Evolutionary conservation across 23 tunicate species (phyloP).

Genomic region (Trididemnum clinides): DNA sequence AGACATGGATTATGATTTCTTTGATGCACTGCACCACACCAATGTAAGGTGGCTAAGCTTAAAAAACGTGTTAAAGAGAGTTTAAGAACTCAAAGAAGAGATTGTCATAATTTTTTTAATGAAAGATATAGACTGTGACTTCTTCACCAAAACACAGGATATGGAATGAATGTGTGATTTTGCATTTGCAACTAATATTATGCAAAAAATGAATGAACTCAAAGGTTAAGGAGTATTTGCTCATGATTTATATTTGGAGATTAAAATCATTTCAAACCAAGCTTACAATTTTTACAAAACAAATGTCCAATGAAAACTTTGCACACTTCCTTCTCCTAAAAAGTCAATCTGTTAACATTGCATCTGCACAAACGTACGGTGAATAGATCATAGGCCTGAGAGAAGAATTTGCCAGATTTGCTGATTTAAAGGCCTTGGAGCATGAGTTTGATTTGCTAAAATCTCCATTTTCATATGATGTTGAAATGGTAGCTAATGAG

Average conservation of each 20-base stretch:
- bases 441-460: not conserved
- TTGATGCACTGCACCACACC: conserved; percentile 32
- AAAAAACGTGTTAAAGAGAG: too few relatives aligned
- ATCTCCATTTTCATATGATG: not conserved
- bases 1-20: conserved; percentile 35
- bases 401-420: conserved; percentile 27
- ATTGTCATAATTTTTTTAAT: too few relatives aligned
- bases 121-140: too few relatives aligned
- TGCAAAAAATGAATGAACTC: not conserved
- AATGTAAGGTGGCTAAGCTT: conserved; percentile 36
- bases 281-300: conserved; percentile 9
- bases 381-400: not conserved
- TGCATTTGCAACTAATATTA: not conserved
- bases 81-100: too few relatives aligned
- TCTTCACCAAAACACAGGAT: too few relatives aligned
- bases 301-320: not conserved
- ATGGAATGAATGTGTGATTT: too few relatives aligned
- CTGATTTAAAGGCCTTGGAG: too few relatives aligned
- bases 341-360: conserved; percentile 14
- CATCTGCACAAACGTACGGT: conserved; percentile 15
- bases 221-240: conserved; percentile 14
- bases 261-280: conserved; percentile 24
- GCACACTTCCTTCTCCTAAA: conserved; percentile 26
- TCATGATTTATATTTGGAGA: conserved; percentile 14
- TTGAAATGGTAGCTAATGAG: not conserved